These are phyloP conservation scores for Bradypodion ventrale DNA, from an alignment of 2,797 vertebrate genomes.

Conservation along the genomic window DNA sequence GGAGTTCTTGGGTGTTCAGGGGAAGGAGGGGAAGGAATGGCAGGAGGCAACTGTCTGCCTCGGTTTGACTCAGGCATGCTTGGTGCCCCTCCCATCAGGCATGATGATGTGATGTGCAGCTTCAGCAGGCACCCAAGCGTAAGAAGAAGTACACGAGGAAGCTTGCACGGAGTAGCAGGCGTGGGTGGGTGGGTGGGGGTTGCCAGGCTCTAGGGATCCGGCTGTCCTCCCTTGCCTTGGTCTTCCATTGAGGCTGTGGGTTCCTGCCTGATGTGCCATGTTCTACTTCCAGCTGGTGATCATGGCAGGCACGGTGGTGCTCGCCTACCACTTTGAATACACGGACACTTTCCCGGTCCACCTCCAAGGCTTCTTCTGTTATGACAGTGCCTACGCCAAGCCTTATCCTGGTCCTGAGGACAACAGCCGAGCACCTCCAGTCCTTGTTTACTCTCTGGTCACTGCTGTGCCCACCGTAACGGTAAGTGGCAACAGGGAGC, in stretches of 20 bases:
- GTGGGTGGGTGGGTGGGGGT: neutral
- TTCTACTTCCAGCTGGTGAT: slow-evolving; percentile 87
- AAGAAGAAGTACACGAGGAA: slow-evolving; percentile 14
- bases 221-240: neutral
- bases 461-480: slow-evolving; percentile 88
- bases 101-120: slow-evolving; percentile 1
- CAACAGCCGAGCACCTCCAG: slow-evolving; percentile 85
- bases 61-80: neutral
- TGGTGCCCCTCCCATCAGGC: neutral
- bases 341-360: slow-evolving; percentile 92
- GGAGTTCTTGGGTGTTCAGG: neutral
- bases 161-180: neutral
- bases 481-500: slow-evolving; percentile 71
- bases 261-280: slow-evolving; percentile 50
- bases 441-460: slow-evolving; percentile 89
- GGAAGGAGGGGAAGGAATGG: neutral
- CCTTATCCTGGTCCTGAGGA: slow-evolving; percentile 90
- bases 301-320: slow-evolving; percentile 87
- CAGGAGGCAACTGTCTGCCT: slow-evolving; percentile 2
- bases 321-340: slow-evolving; percentile 94
- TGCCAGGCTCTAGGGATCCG: neutral
- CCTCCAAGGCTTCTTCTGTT: slow-evolving; percentile 92
- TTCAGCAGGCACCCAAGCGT: slow-evolving; percentile 4
- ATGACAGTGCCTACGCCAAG: slow-evolving; percentile 87
- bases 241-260: neutral